Conservation (phyloP, 2,113 vertebrate genomes). For the Trematocara stigmaticum region DNA sequence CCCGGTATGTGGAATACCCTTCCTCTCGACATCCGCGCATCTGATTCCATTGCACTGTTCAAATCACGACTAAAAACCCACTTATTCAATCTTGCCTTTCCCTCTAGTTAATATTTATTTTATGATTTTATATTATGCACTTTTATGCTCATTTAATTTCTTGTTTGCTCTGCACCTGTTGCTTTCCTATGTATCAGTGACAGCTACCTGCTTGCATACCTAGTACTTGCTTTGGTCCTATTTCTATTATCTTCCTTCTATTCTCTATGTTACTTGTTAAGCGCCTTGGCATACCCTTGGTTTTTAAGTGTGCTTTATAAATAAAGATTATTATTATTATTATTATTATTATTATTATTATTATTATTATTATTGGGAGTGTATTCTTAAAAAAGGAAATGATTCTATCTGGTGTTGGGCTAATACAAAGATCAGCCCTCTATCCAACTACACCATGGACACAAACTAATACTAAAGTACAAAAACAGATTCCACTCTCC, state of each 20-base stretch:
- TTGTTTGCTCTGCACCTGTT: fast-evolving
- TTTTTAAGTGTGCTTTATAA: not conserved
- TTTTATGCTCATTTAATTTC: not conserved
- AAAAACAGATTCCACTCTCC: not conserved
- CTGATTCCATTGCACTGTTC: too few species aligned
- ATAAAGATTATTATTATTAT: not conserved
- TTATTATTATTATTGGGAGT: not conserved
- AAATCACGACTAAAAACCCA: too few species aligned
- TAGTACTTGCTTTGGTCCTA: not conserved
- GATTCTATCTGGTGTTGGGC: not conserved
- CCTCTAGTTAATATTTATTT: too few species aligned
- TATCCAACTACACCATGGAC: not conserved
- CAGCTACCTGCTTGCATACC: not conserved
- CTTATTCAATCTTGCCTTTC: too few species aligned
- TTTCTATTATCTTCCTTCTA: not conserved
- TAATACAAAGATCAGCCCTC: not conserved
- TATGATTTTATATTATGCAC: too few species aligned
- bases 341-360: not conserved
- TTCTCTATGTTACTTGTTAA: not conserved
- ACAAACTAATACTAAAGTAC: not conserved
- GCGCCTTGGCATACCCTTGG: not conserved
- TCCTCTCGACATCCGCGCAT: too few species aligned
- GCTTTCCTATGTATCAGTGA: not conserved
- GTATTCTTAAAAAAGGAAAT: constrained; percentile 11
- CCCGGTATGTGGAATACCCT: too few species aligned